A percentile compares a stretch with the other conserved stretches of the same genome.
Conservation (phyloP, 2,113 vertebrate species). For the Vidua macroura region DNA sequence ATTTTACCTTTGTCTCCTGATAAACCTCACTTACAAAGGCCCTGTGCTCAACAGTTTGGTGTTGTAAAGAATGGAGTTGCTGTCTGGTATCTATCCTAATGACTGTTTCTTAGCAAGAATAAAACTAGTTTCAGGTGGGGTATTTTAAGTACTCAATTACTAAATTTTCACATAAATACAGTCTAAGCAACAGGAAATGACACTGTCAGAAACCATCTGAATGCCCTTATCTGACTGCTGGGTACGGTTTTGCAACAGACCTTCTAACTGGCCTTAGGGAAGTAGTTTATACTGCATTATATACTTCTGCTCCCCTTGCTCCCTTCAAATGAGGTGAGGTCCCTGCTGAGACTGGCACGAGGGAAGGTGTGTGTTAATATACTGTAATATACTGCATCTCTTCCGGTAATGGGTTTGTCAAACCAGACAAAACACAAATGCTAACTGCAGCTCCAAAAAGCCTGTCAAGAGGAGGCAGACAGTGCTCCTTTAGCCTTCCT, state of each 20-base stretch:
- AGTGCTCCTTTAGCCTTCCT: not conserved
- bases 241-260: not conserved
- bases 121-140: not conserved
- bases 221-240: fast-evolving
- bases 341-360: not conserved
- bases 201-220: not conserved
- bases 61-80: not conserved
- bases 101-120: not conserved
- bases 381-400: not conserved
- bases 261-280: not conserved
- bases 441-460: not conserved
- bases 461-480: not conserved
- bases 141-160: not conserved
- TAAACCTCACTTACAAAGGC: not conserved
- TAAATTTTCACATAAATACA: not conserved
- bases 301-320: not conserved
- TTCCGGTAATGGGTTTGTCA: not conserved
- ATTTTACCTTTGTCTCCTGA: not conserved
- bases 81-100: not conserved
- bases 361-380: not conserved
- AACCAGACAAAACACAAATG: not conserved
- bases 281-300: not conserved
- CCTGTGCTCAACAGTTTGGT: not conserved
- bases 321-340: not conserved
- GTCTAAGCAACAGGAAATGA: not conserved